Conservation (phyloP, 2,888 invertebrate genomes). For the Tanypteryx hageni region DNA sequence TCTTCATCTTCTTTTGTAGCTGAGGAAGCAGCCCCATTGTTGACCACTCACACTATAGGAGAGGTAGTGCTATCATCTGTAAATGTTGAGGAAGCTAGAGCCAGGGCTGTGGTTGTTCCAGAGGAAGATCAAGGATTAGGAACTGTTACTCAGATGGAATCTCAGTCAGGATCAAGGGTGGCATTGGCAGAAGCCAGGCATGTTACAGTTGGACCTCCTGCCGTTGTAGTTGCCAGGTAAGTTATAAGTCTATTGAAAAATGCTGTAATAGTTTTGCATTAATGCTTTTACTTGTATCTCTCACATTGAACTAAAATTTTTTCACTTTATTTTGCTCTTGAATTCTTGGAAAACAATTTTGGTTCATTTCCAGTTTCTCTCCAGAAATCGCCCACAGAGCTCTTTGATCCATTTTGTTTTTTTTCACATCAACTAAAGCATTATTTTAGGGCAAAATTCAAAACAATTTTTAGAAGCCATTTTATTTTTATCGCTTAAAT, state of each 20-base stretch:
- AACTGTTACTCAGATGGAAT: neutral
- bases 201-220: conserved; percentile 53
- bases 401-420: too few relatives aligned
- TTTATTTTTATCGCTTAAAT: too few relatives aligned
- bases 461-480: too few relatives aligned
- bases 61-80: neutral
- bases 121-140: conserved; percentile 25
- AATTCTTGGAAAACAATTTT: too few relatives aligned
- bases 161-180: neutral
- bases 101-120: conserved; percentile 33
- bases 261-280: neutral
- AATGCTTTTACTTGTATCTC: too few relatives aligned
- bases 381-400: too few relatives aligned
- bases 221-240: conserved; percentile 55
- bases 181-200: conserved; percentile 53
- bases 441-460: too few relatives aligned
- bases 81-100: conserved; percentile 38
- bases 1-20: conserved; percentile 53
- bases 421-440: too few relatives aligned
- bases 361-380: too few relatives aligned
- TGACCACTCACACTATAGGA: conserved; percentile 10
- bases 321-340: too few relatives aligned
- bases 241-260: neutral
- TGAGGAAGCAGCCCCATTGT: conserved; percentile 41
- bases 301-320: too few relatives aligned